phyloP scores from a whole-genome alignment of 2,113 vertebrate genomes.

The Trichechus manatus region DNA sequence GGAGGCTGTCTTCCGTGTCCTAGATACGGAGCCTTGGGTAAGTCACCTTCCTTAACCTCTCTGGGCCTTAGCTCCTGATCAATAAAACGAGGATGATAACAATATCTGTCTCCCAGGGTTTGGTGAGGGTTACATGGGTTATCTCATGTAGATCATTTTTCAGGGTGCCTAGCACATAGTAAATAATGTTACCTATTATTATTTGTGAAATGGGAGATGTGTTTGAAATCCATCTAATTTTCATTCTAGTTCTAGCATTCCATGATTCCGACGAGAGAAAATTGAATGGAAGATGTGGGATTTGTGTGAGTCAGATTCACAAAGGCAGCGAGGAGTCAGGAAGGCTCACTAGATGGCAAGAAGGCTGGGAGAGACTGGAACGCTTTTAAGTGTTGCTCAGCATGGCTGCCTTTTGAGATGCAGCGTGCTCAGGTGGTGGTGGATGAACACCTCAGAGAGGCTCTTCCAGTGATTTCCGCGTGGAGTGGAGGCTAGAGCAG shows the following conservation, averaged over 20 bases:
- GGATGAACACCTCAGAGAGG: not conserved
- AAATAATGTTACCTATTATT: fast-evolving
- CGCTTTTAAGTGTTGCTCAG: not conserved
- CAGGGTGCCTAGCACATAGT: not conserved
- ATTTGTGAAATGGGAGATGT: not conserved
- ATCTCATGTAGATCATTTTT: too few relatives aligned
- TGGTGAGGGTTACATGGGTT: not conserved
- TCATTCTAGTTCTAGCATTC: not conserved
- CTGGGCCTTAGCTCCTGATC: not conserved
- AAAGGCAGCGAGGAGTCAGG: not conserved
- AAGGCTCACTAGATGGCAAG: not conserved
- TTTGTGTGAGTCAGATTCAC: not conserved
- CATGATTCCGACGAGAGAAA: not conserved
- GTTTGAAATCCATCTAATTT: not conserved
- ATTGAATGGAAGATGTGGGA: not conserved
- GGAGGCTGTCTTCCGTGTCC: not conserved
- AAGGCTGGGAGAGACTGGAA: too few relatives aligned
- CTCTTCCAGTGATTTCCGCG: fast-evolving
- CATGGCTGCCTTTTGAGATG: not conserved
- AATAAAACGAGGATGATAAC: fast-evolving
- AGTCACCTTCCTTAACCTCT: not conserved
- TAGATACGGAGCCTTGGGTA: not conserved
- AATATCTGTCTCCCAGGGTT: not conserved
- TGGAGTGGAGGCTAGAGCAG: too few relatives aligned
- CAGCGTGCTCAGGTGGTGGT: fast-evolving